A percentile compares a stretch with the other conserved stretches of the same genome.
Conservation (phyloP, 2,888 invertebrate genomes). For the Diadegma fenestrale region DNA sequence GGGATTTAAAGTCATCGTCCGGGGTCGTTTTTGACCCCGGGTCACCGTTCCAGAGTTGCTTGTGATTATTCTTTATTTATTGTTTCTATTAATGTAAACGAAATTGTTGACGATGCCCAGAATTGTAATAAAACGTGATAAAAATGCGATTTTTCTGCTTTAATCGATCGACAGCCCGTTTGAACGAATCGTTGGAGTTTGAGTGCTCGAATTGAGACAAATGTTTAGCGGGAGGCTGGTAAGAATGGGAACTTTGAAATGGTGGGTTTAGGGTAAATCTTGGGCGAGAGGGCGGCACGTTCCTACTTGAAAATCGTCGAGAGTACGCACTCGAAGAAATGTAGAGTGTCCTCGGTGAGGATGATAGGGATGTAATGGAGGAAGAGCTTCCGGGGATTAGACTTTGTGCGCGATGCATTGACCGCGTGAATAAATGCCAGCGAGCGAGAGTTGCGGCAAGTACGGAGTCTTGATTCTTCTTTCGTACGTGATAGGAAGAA, state of each 20-base stretch:
- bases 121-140: not conserved
- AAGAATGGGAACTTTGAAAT: not conserved
- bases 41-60: no score
- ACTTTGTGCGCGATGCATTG: conserved; percentile 86
- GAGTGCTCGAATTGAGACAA: not conserved
- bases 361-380: not conserved
- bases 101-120: not conserved
- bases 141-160: not conserved
- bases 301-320: not conserved
- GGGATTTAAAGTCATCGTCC: no score
- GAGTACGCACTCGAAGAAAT: not conserved
- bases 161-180: no score
- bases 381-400: conserved; percentile 70
- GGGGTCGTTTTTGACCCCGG: no score
- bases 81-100: not conserved
- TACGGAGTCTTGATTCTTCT: conserved; percentile 86
- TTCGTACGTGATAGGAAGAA: conserved; percentile 86
- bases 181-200: not conserved
- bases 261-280: not conserved
- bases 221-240: not conserved
- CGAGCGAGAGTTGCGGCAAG: conserved; percentile 87
- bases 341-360: not conserved
- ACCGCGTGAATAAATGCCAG: conserved; percentile 86
- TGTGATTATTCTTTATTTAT: not conserved
- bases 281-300: not conserved